phyloP scores from a whole-genome alignment of 1,140 invertebrate species.

The Trachymyrmex septentrionalis region DNA sequence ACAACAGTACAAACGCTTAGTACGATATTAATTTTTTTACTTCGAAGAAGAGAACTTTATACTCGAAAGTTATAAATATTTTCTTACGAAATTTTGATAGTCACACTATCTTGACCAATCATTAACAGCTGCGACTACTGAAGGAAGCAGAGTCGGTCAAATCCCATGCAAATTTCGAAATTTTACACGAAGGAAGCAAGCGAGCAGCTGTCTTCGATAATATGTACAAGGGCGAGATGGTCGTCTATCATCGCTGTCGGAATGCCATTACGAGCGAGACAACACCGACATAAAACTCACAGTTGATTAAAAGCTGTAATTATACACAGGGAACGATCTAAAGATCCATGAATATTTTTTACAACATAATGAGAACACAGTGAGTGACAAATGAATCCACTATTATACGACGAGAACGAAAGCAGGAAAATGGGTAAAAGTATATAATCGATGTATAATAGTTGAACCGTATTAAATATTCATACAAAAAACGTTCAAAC shows the following conservation, averaged over 20 bases:
- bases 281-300: conserved; percentile 19
- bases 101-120: not conserved
- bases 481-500: not conserved
- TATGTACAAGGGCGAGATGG: conserved; percentile 41
- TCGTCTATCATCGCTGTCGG: conserved; percentile 55
- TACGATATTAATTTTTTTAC: not conserved
- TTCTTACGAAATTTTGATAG: not conserved
- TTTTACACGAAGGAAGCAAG: conserved; percentile 20
- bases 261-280: conserved; percentile 44
- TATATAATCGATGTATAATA: conserved; percentile 11
- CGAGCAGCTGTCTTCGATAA: conserved; percentile 36
- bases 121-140: not conserved
- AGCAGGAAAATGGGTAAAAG: not conserved
- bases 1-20: not conserved
- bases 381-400: not conserved
- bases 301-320: conserved; percentile 21
- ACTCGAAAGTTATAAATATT: not conserved
- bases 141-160: conserved; percentile 14
- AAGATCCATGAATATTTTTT: conserved; percentile 22
- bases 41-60: not conserved
- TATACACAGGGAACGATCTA: not conserved
- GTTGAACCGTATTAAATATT: conserved; percentile 10
- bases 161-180: conserved; percentile 40
- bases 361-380: not conserved
- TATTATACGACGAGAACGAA: conserved; percentile 33